These are phyloP conservation scores for Dendroctonus ponderosae DNA, from an alignment of 1,140 invertebrate genomes.

Conservation along the genomic window DNA sequence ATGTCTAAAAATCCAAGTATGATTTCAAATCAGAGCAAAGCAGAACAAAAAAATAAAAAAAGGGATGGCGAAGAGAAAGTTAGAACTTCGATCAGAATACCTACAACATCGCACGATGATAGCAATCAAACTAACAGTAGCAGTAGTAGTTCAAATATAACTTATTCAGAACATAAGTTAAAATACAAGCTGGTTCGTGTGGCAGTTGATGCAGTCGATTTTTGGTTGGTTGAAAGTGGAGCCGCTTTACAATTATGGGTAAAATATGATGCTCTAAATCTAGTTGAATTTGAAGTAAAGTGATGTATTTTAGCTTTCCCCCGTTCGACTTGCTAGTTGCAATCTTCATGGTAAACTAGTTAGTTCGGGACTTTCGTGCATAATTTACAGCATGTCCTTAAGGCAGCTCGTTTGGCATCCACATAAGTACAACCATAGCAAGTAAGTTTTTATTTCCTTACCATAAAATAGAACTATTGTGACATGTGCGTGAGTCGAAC, in stretches of 20 bases:
- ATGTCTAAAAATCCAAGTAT: constrained; percentile 21
- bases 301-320: constrained; percentile 63
- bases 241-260: constrained; percentile 86
- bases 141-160: neutral
- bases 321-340: constrained; percentile 84
- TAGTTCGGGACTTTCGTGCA: constrained; percentile 83
- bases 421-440: constrained; percentile 48
- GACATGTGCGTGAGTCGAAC: neutral
- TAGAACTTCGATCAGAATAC: constrained; percentile 20
- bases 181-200: constrained; percentile 94
- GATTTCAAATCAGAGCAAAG: constrained; percentile 19
- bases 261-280: constrained; percentile 33
- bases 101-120: constrained; percentile 4
- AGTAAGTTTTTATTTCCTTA: constrained; percentile 35
- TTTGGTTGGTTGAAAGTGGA: constrained; percentile 87
- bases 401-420: constrained; percentile 65
- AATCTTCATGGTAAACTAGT: constrained; percentile 92
- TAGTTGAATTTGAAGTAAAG: constrained; percentile 10
- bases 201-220: constrained; percentile 86
- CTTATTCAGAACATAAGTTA: constrained; percentile 55
- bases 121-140: neutral
- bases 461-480: neutral
- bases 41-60: constrained; percentile 22
- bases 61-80: constrained; percentile 31
- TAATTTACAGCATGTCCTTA: constrained; percentile 76